phyloP scores from a whole-genome alignment of 1,140 invertebrate genomes.

The Oncopodura yosiiana region DNA sequence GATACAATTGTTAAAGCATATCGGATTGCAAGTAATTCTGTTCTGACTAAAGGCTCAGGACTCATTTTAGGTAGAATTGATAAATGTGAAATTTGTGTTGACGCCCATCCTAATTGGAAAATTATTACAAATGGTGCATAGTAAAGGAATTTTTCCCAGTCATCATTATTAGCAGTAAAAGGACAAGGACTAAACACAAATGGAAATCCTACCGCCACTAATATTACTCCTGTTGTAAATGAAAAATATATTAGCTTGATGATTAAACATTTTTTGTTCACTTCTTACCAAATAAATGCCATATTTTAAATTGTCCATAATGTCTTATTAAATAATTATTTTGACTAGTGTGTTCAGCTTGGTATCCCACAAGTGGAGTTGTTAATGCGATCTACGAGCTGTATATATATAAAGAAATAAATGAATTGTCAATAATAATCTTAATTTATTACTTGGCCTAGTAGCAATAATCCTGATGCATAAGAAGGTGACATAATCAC shows the following conservation, averaged over 20 bases:
- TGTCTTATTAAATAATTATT: slow-evolving; percentile 47
- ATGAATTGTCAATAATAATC: slow-evolving; percentile 76
- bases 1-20: slow-evolving; percentile 63
- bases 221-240: slow-evolving; percentile 22
- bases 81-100: slow-evolving; percentile 90
- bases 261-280: too few species aligned
- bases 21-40: slow-evolving; percentile 71
- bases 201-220: slow-evolving; percentile 61
- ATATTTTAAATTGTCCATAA: slow-evolving; percentile 78
- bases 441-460: slow-evolving; percentile 86
- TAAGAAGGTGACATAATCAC: slow-evolving; percentile 60
- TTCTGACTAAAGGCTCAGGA: slow-evolving; percentile 63
- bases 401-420: slow-evolving; percentile 77
- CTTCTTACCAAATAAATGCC: too few species aligned
- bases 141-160: slow-evolving; percentile 72
- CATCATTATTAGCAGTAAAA: slow-evolving; percentile 49
- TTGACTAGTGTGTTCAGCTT: slow-evolving; percentile 53
- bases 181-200: slow-evolving; percentile 79
- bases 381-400: slow-evolving; percentile 48
- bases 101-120: slow-evolving; percentile 95
- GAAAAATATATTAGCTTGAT: too few species aligned
- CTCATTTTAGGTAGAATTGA: slow-evolving; percentile 66
- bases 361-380: slow-evolving; percentile 64
- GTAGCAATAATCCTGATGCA: slow-evolving; percentile 67
- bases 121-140: slow-evolving; percentile 80